A percentile compares a stretch with the other conserved stretches of the same genome.
phyloP scores from a whole-genome alignment of 2,113 vertebrate species.

The Micronycteris hirsuta region DNA sequence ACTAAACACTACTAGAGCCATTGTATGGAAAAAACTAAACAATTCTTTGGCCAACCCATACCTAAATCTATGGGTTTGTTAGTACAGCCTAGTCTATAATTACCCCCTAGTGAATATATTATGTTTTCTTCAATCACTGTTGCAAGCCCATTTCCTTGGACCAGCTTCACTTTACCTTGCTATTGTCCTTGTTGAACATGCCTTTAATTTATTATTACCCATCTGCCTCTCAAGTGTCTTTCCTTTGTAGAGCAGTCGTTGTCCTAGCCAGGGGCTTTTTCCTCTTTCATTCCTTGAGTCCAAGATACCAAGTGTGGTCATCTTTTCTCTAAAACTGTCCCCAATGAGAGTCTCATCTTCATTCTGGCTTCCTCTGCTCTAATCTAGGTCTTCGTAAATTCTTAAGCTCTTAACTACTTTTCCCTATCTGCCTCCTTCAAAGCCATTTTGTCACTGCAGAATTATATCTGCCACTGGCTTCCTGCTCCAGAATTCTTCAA shows the following conservation, averaged over 20 bases:
- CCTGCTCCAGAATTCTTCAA: background rate
- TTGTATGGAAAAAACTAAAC: too few species aligned
- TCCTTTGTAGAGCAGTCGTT: background rate
- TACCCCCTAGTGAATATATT: too few species aligned
- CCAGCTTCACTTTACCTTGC: background rate
- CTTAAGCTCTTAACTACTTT: background rate
- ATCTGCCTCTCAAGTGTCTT: background rate
- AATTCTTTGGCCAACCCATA: too few species aligned
- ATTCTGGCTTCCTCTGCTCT: background rate
- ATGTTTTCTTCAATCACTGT: too few species aligned
- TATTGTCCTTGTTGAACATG: background rate
- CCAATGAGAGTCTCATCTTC: background rate
- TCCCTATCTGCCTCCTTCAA: background rate
- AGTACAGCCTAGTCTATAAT: too few species aligned
- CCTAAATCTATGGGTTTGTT: too few species aligned
- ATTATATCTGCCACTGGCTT: background rate
- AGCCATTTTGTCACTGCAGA: background rate
- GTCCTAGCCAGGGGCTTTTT: background rate
- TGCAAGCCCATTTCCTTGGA: background rate
- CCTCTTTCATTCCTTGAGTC: background rate
- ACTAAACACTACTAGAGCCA: too few species aligned
- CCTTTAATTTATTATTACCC: background rate
- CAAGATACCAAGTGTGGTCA: background rate
- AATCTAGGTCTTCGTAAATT: background rate
- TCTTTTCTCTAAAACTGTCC: background rate